Conservation (phyloP, 2,888 invertebrate genomes). For the Galeopsomyia nigrocyanea region DNA sequence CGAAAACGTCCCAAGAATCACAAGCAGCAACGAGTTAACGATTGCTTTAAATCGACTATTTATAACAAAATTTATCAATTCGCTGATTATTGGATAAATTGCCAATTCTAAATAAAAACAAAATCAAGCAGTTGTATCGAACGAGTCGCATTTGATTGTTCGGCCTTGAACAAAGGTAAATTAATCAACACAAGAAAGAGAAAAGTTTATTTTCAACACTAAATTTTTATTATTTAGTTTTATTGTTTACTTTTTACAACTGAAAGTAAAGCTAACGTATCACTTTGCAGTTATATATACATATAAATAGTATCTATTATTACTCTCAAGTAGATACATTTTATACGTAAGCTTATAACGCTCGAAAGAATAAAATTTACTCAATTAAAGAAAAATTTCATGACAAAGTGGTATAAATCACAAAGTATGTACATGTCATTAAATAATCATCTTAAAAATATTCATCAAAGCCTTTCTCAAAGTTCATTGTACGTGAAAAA, state of each 20-base stretch:
- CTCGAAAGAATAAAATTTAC: conserved; percentile 39
- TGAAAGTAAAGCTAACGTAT: conserved; percentile 44
- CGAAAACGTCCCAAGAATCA: conserved; percentile 18
- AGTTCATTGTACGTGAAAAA: conserved; percentile 23
- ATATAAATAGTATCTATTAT: conserved; percentile 34
- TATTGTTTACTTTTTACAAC: conserved; percentile 29
- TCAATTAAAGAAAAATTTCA: conserved; percentile 31
- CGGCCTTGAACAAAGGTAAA: not conserved
- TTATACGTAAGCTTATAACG: conserved; percentile 22
- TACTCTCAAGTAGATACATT: conserved; percentile 24
- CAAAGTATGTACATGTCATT: conserved; percentile 34
- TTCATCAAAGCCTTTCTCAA: conserved; percentile 23
- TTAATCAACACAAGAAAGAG: not conserved
- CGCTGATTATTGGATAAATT: not conserved
- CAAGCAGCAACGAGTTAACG: conserved; percentile 9
- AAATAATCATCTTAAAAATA: conserved; percentile 32
- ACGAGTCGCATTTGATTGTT: conserved; percentile 39
- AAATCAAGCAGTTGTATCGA: conserved; percentile 31
- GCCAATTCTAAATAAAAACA: conserved; percentile 17
- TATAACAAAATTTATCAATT: conserved; percentile 1
- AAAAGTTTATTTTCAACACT: conserved; percentile 1
- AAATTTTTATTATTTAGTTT: conserved; percentile 27
- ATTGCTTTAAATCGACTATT: conserved; percentile 19
- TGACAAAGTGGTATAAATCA: conserved; percentile 19
- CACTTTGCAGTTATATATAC: conserved; percentile 34